Base-by-base conservation (phyloP, 2,888 invertebrate genomes). In the Scaptomyza cyrtandrae region DNA sequence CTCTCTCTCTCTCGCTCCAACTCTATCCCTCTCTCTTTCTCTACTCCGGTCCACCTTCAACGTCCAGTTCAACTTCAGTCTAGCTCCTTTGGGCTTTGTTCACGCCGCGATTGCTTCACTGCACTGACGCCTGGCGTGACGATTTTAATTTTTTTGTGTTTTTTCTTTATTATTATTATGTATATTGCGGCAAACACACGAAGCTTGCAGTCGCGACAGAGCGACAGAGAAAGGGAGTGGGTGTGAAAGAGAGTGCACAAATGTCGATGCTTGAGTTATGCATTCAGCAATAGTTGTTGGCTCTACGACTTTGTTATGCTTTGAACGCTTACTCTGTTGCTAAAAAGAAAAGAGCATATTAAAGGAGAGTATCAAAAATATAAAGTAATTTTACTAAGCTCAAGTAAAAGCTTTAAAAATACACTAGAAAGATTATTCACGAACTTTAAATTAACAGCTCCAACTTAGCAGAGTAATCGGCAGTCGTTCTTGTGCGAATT, bases 41-140 rank as follows among this genome's bases (percentile, higher is more conserved):
- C 55, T 50, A 19, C 53, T 41, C 7, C 53, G 31, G 52, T 50
- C 41, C 41, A 41, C 41, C 41, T 41, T 16, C 41, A 35, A 35
- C 56, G 65, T 39, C 80, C 57, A 66, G 50, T 43, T 37, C 54
- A 67, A 55, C 55, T 66, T 54, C 41, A 62, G 61, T 49, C 33
- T 45, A 71, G 67, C 85, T 83, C 77, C 88, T 87, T 87, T 69
- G 63, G 59, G 71, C 79, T 87, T 87, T 83, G 82, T 81, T 87
- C 78, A 68, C 69, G 82, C 82, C 82, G 85, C 85, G 75, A 75
- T 80, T 87, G 79, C 71, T 78, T 82, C 72, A 82, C 75, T 69
- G 74, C 71, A 71, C 85, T 86, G 89, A 88, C 90, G 89, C 88
- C 89, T 90, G 89, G 89, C 91, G 91, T 90, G 90, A 90, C 91